Percentiles rank a stretch among this genome's conserved stretches.
These are phyloP conservation scores for Choristoneura fumiferana DNA, from an alignment of 1,140 invertebrate genomes.

Conservation along the genomic window DNA sequence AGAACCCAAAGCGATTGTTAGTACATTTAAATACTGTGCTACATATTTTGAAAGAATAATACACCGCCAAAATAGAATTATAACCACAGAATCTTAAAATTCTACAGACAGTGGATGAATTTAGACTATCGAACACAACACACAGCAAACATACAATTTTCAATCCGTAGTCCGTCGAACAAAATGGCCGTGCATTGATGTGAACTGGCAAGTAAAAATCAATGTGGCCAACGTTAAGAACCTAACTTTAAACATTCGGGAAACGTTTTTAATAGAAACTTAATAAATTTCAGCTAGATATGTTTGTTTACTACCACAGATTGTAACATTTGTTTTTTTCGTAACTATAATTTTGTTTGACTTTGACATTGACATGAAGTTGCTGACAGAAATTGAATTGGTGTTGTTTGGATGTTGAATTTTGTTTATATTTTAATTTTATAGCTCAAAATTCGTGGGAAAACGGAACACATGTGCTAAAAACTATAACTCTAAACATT, in stretches of 20 bases:
- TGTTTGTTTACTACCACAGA: too few relatives aligned
- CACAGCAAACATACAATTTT: background rate
- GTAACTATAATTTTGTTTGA: too few relatives aligned
- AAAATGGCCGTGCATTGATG: background rate
- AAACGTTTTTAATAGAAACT: background rate
- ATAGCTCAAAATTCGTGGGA: too few relatives aligned
- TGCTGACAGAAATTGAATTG: too few relatives aligned
- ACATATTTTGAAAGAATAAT: constrained; percentile 1
- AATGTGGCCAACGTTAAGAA: background rate
- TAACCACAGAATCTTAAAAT: constrained; percentile 9
- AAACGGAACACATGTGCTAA: too few relatives aligned
- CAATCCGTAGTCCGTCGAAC: background rate
- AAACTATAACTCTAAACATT: background rate
- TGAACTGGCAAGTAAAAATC: background rate
- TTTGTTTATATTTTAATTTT: too few relatives aligned
- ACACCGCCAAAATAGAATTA: background rate
- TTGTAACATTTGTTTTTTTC: background rate
- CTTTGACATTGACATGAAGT: too few relatives aligned
- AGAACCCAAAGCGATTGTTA: background rate
- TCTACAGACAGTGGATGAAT: background rate
- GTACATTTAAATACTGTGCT: background rate
- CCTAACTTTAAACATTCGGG: too few relatives aligned
- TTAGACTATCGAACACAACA: background rate
- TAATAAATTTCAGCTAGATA: background rate
- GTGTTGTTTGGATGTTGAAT: too few relatives aligned